These are phyloP conservation scores for Drosophila tropicalis DNA, from an alignment of 1,140 invertebrate species.

Conservation along the genomic window DNA sequence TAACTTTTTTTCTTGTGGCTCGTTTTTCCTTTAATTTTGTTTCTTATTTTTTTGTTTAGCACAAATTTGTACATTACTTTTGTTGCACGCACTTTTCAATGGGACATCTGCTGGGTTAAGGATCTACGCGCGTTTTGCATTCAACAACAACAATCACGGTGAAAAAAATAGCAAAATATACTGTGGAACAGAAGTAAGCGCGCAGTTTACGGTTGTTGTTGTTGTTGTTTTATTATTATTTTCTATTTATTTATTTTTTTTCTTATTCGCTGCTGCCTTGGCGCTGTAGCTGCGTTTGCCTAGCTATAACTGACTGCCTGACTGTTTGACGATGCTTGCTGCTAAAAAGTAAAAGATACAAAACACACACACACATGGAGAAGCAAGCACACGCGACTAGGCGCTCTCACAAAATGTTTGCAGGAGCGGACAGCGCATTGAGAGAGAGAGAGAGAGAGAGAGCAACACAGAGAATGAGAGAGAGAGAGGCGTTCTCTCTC, in stretches of 20 bases:
- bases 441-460: slow-evolving; percentile 36
- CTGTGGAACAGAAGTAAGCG: slow-evolving; percentile 1
- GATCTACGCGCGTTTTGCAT: slow-evolving; percentile 67
- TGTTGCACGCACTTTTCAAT: slow-evolving; percentile 58
- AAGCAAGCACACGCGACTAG: not conserved
- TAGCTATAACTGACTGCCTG: slow-evolving; percentile 64
- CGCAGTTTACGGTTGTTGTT: slow-evolving; percentile 18
- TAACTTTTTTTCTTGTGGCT: slow-evolving; percentile 32
- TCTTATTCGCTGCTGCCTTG: slow-evolving; percentile 27
- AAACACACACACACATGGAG: slow-evolving; percentile 41
- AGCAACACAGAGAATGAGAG: not conserved
- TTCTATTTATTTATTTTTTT: slow-evolving; percentile 19
- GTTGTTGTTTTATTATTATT: slow-evolving; percentile 16
- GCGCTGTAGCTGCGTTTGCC: slow-evolving; percentile 63
- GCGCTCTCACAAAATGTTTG: slow-evolving; percentile 62
- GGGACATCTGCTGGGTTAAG: slow-evolving; percentile 26
- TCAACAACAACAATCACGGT: slow-evolving; percentile 37
- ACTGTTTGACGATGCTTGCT: slow-evolving; percentile 61
- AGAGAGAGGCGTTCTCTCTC: slow-evolving; percentile 32
- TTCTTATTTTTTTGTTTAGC: slow-evolving; percentile 31
- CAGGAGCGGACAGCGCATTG: slow-evolving; percentile 50
- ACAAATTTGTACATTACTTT: slow-evolving; percentile 27
- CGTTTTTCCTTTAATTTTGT: slow-evolving; percentile 1
- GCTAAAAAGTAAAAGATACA: slow-evolving; percentile 81
- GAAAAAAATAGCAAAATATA: slow-evolving; percentile 15